These are phyloP conservation scores for Conus ventricosus DNA, from an alignment of 1,140 invertebrate species.

Conservation along the genomic window DNA sequence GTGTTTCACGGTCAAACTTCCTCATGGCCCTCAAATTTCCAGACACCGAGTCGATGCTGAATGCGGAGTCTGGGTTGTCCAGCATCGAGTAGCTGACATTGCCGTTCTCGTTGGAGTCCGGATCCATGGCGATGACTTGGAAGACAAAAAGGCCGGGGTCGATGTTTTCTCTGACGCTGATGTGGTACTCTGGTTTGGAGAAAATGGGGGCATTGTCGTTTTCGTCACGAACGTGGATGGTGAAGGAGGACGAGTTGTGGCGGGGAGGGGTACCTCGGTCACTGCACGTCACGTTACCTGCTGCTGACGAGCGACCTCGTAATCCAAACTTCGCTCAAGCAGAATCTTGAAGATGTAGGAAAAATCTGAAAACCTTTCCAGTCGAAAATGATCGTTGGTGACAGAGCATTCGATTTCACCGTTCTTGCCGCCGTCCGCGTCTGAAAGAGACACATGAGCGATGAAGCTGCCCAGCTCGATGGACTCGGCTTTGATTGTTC, in stretches of 20 bases:
- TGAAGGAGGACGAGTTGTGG: slow-evolving; percentile 88
- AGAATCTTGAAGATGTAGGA: slow-evolving; percentile 58
- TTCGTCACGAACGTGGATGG: slow-evolving; percentile 84
- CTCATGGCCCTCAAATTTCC: slow-evolving; percentile 57
- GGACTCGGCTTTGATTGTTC: slow-evolving; percentile 59
- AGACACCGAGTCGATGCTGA: slow-evolving; percentile 55
- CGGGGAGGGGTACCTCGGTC: slow-evolving; percentile 85
- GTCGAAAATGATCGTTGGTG: slow-evolving; percentile 53
- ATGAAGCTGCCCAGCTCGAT: slow-evolving; percentile 64
- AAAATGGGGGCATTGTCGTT: slow-evolving; percentile 75
- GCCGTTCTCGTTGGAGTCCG: slow-evolving; percentile 66
- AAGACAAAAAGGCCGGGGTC: slow-evolving; percentile 88
- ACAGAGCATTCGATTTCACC: slow-evolving; percentile 62
- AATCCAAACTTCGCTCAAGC: slow-evolving; percentile 45
- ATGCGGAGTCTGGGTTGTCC: slow-evolving; percentile 76
- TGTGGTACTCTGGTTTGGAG: slow-evolving; percentile 71
- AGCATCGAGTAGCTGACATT: slow-evolving; percentile 83
- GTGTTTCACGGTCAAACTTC: slow-evolving; percentile 57
- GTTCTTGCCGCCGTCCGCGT: slow-evolving; percentile 65
- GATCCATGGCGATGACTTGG: slow-evolving; percentile 81
- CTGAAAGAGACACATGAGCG: slow-evolving; percentile 66
- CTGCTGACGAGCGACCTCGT: slow-evolving; percentile 58
- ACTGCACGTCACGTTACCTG: slow-evolving; percentile 77
- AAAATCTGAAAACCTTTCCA: slow-evolving; percentile 58
- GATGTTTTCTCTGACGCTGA: slow-evolving; percentile 90